These are phyloP conservation scores for Oncorhynchus keta DNA, from an alignment of 2,113 vertebrate genomes.

Conservation along the genomic window DNA sequence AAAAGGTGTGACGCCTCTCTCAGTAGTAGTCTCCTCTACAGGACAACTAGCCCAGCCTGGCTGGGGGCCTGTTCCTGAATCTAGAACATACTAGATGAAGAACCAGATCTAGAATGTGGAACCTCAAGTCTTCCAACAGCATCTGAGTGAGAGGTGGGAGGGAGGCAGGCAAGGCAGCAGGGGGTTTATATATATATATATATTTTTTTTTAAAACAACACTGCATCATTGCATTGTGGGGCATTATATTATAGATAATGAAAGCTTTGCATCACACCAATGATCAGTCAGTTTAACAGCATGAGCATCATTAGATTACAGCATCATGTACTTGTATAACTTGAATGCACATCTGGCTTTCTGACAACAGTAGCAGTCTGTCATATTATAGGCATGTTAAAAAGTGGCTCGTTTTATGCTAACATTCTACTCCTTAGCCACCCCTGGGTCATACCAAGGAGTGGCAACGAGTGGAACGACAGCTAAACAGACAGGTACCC, in stretches of 20 bases:
- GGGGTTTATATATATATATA: constrained; percentile 54
- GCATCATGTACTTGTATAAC: constrained; percentile 28
- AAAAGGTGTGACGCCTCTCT: constrained; percentile 75
- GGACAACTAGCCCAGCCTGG: constrained; percentile 94
- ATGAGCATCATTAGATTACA: constrained; percentile 20
- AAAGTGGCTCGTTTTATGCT: background rate
- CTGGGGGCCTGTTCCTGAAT: constrained; percentile 74
- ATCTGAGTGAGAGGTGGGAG: constrained; percentile 93
- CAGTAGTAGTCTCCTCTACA: constrained; percentile 86
- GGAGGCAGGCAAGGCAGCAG: constrained; percentile 85
- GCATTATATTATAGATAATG: background rate
- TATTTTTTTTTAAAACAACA: constrained; percentile 39
- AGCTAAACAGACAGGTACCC: background rate
- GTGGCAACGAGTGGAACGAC: no score
- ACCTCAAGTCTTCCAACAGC: constrained; percentile 93
- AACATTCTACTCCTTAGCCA: no score
- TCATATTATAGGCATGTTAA: constrained; percentile 24
- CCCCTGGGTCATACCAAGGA: no score
- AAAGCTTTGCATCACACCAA: constrained; percentile 51
- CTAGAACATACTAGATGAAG: constrained; percentile 85
- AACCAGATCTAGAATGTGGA: constrained; percentile 73
- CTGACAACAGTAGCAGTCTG: constrained; percentile 55
- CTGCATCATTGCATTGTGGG: constrained; percentile 66
- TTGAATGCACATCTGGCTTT: constrained; percentile 47
- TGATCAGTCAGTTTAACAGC: constrained; percentile 35